Percentiles rank a stretch among this genome's conserved stretches.
phyloP scores from a whole-genome alignment of 2,888 invertebrate species.

The Acanthosepion lycidas region DNA sequence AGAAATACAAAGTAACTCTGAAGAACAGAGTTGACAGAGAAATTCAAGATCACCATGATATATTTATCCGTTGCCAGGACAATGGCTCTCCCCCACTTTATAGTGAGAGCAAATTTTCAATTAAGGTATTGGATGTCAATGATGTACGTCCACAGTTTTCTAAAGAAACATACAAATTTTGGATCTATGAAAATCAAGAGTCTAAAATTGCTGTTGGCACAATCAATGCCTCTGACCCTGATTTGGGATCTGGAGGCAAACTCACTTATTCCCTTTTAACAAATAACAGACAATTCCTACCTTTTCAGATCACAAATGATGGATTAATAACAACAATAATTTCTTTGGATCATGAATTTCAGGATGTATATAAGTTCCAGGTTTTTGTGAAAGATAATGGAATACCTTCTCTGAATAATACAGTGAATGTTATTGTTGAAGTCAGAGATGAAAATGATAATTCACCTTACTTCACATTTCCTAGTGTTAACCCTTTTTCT shows the following conservation, averaged over 20 bases:
- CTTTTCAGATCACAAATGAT: conserved; percentile 53
- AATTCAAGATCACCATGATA: conserved; percentile 50
- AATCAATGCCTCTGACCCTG: conserved; percentile 58
- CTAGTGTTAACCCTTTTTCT: background rate
- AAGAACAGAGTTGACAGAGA: conserved; percentile 55
- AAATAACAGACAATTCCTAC: background rate
- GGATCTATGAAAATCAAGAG: conserved; percentile 52
- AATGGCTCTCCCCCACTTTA: conserved; percentile 52
- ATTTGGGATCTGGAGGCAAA: conserved; percentile 50
- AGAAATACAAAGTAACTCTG: conserved; percentile 55
- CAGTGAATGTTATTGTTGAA: conserved; percentile 54
- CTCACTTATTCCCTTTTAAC: background rate
- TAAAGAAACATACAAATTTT: background rate
- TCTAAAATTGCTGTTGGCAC: conserved; percentile 53
- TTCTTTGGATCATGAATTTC: conserved; percentile 61
- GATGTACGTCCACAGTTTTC: conserved; percentile 57
- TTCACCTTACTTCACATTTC: conserved; percentile 51
- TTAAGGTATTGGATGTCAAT: conserved; percentile 55
- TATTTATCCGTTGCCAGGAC: conserved; percentile 57
- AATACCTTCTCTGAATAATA: conserved; percentile 47
- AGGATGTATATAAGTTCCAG: conserved; percentile 48
- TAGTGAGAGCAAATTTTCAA: conserved; percentile 53
- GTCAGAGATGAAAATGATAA: conserved; percentile 60
- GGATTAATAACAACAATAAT: conserved; percentile 57
- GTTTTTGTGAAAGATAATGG: conserved; percentile 53